Conservation (phyloP, 2,797 vertebrate genomes). For the Eulemur rubriventer region DNA sequence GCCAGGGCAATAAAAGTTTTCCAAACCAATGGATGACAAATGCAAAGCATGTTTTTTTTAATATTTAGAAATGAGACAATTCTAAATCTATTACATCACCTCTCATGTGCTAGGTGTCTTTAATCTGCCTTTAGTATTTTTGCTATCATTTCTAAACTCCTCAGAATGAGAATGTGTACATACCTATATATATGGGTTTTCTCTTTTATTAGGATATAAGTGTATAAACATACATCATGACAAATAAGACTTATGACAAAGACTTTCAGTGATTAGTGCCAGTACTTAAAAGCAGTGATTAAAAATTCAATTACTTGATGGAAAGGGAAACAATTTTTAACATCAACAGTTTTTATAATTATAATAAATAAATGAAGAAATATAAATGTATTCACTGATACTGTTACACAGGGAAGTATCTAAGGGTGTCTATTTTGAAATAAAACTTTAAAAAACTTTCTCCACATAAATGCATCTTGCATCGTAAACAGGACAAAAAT, state of each 20-base stretch:
- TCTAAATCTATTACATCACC: background rate
- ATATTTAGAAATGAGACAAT: constrained; percentile 39
- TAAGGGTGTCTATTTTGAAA: constrained; percentile 4
- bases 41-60: constrained; percentile 37
- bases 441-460: background rate
- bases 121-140: constrained; percentile 28
- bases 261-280: background rate
- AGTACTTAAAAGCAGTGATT: constrained; percentile 12
- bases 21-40: constrained; percentile 55
- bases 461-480: background rate
- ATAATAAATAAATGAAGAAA: background rate
- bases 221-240: background rate
- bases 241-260: background rate
- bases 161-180: background rate
- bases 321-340: background rate
- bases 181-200: background rate
- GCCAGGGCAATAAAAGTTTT: constrained; percentile 54
- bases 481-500: background rate
- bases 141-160: background rate
- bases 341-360: constrained; percentile 24
- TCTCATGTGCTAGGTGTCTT: background rate
- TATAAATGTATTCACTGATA: background rate
- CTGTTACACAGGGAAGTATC: background rate
- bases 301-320: constrained; percentile 6
- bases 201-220: background rate